Evolutionary conservation across 2,113 vertebrate species (phyloP).

Genomic region (Ondatra zibethicus): DNA sequence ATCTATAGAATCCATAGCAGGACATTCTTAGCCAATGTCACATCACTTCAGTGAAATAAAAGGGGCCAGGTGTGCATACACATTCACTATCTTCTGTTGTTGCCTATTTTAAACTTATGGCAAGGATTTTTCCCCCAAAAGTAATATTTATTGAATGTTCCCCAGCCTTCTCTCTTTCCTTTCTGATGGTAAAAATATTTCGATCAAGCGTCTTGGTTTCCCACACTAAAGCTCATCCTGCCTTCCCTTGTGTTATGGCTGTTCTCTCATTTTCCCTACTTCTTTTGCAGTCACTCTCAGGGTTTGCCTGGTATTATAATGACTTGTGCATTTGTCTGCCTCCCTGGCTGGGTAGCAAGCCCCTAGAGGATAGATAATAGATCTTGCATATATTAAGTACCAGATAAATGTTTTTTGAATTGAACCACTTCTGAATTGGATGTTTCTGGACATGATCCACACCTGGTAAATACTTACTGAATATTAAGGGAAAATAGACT

Average conservation of each 20-base stretch:
- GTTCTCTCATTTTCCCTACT: slow-evolving; percentile 22
- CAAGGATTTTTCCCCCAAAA: neutral
- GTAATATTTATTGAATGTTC: neutral
- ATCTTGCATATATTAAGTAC: slow-evolving; percentile 75
- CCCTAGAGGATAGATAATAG: slow-evolving; percentile 72
- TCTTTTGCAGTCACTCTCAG: slow-evolving; percentile 58
- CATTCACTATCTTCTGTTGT: slow-evolving; percentile 25
- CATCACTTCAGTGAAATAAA: slow-evolving; percentile 53
- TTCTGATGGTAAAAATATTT: slow-evolving; percentile 54
- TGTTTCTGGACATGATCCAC: slow-evolving; percentile 76
- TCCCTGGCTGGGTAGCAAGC: slow-evolving; percentile 55
- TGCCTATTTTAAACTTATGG: slow-evolving; percentile 45
- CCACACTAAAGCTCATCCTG: neutral
- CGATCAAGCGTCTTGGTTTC: slow-evolving; percentile 31
- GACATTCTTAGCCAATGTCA: slow-evolving; percentile 10
- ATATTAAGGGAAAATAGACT: slow-evolving; percentile 76
- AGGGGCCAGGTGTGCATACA: neutral
- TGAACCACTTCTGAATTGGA: slow-evolving; percentile 74
- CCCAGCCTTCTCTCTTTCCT: neutral
- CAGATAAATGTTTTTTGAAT: slow-evolving; percentile 80
- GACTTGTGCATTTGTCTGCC: slow-evolving; percentile 72
- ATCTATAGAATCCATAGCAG: neutral
- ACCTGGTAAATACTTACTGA: slow-evolving; percentile 76
- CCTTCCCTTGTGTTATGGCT: slow-evolving; percentile 30
- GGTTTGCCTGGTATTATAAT: slow-evolving; percentile 66